These are phyloP conservation scores for Apamea crenata DNA, from an alignment of 2,888 invertebrate species.

Conservation along the genomic window DNA sequence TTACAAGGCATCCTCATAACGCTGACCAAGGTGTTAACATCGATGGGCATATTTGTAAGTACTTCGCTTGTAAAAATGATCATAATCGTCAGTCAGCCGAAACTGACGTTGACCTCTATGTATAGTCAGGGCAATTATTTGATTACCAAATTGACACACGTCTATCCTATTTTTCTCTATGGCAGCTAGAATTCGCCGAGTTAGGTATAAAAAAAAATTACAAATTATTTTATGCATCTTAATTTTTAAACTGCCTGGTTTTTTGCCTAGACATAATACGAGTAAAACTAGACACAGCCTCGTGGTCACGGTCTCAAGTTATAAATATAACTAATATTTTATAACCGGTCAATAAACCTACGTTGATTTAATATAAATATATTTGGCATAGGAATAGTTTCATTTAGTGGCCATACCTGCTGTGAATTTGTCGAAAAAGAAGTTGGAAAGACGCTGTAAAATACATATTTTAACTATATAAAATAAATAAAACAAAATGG, in stretches of 20 bases:
- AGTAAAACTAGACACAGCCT: background rate
- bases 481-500: background rate
- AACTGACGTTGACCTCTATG: background rate
- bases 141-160: background rate
- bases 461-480: background rate
- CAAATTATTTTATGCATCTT: background rate
- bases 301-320: background rate
- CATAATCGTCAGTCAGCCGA: background rate
- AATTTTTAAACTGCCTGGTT: background rate
- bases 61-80: background rate
- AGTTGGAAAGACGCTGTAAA: too few species aligned
- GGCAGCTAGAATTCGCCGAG: too few species aligned
- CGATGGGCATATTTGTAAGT: slow-evolving; percentile 89
- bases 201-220: too few species aligned
- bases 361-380: background rate
- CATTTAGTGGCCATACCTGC: too few species aligned
- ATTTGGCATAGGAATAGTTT: background rate
- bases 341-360: background rate
- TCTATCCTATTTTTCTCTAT: too few species aligned
- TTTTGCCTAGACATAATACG: background rate
- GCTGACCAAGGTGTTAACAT: slow-evolving; percentile 86
- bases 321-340: background rate
- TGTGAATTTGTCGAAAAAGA: background rate
- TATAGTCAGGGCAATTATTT: background rate
- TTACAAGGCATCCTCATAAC: slow-evolving; percentile 88